Percentiles rank a stretch among this genome's conserved stretches.
phyloP scores from a whole-genome alignment of 2,113 vertebrate species.

The Scortum barcoo region DNA sequence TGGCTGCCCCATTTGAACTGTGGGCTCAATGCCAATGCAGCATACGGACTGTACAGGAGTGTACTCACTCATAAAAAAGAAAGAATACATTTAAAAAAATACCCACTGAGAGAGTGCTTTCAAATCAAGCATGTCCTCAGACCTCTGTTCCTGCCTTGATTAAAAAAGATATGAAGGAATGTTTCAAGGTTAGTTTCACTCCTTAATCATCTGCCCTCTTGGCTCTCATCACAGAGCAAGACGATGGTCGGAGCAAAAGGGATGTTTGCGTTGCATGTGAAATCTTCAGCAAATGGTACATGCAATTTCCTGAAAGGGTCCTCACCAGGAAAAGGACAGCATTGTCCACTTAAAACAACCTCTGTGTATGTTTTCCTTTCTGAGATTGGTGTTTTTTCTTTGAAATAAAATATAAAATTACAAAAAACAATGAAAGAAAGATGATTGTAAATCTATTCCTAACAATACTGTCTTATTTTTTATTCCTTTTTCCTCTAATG shows the following conservation, averaged over 20 bases:
- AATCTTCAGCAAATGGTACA: neutral
- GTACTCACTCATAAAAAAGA: conserved; percentile 3
- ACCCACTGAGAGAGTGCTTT: neutral
- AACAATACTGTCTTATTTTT: too few relatives aligned
- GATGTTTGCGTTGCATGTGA: neutral
- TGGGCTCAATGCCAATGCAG: conserved; percentile 44
- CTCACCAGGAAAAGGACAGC: neutral
- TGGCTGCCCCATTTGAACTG: conserved; percentile 55
- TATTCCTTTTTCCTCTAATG: too few relatives aligned
- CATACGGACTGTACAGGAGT: conserved; percentile 16
- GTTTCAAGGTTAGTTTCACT: neutral
- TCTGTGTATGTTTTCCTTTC: neutral
- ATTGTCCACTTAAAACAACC: neutral
- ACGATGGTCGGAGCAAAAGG: neutral
- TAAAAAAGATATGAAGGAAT: conserved; percentile 18
- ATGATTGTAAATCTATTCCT: too few relatives aligned
- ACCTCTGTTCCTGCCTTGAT: conserved; percentile 2
- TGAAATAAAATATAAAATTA: neutral
- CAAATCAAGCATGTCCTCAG: neutral
- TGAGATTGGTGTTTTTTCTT: neutral
- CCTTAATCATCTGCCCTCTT: neutral
- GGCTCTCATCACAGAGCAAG: neutral
- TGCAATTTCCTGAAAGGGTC: neutral
- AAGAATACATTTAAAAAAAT: neutral
- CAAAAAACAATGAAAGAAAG: neutral